Percentiles rank a stretch among this genome's conserved stretches.
Evolutionary conservation across 2,888 invertebrate genomes (phyloP).

Genomic region (Drosophila greeni): DNA sequence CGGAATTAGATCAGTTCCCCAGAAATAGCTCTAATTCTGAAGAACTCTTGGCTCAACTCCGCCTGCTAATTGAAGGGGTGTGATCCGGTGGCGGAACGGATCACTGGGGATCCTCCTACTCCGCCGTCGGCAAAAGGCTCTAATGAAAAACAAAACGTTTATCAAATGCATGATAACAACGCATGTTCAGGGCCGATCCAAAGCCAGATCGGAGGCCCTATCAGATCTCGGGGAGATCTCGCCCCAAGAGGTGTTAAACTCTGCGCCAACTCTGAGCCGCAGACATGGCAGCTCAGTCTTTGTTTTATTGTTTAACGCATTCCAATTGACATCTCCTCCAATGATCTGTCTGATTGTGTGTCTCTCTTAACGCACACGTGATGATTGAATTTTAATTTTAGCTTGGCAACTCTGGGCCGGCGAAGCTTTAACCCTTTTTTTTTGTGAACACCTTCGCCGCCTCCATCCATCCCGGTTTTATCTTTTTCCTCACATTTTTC

Average conservation of each 20-base stretch:
- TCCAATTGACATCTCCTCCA: conserved; percentile 69
- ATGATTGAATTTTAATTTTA: conserved; percentile 74
- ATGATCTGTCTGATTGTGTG: conserved; percentile 44
- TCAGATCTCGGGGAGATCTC: conserved; percentile 5
- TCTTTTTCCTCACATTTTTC: conserved; percentile 4
- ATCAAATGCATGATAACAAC: conserved; percentile 71
- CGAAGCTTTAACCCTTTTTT: conserved; percentile 29
- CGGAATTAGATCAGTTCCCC: conserved; percentile 7
- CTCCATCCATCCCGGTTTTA: conserved; percentile 21
- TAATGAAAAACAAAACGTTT: conserved; percentile 71
- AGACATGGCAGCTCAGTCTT: conserved; percentile 48
- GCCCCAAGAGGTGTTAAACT: conserved; percentile 64
- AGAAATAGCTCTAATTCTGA: conserved; percentile 4
- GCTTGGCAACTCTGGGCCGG: conserved; percentile 44
- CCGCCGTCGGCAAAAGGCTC: conserved; percentile 20
- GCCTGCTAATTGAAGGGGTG: conserved; percentile 67
- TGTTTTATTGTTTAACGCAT: conserved; percentile 74
- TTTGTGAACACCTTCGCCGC: conserved; percentile 24
- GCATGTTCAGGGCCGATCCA: conserved; percentile 34
- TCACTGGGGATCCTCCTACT: conserved; percentile 13
- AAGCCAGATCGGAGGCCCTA: conserved; percentile 11
- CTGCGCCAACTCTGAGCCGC: conserved; percentile 63
- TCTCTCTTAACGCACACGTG: conserved; percentile 68
- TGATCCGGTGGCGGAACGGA: conserved; percentile 41
- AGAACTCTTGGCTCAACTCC: background rate